phyloP scores from a whole-genome alignment of 2,797 vertebrate genomes.

The Ispidina picta region DNA sequence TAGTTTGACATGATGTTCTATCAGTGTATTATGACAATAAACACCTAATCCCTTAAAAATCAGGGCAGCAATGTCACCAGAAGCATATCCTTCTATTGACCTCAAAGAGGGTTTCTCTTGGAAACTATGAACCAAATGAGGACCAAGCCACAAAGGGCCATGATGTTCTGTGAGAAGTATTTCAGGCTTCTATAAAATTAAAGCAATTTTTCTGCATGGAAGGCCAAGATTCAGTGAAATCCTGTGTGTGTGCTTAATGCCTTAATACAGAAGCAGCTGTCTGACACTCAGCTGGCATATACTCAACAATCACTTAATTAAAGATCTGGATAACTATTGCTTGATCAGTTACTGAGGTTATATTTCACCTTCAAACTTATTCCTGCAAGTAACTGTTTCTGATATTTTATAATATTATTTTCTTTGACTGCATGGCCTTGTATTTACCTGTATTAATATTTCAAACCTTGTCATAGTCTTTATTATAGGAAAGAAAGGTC shows the following conservation, averaged over 20 bases:
- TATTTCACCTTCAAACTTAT: background rate
- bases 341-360: background rate
- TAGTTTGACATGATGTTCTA: background rate
- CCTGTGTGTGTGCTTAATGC: background rate
- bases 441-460: background rate
- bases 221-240: background rate
- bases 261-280: background rate
- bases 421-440: background rate
- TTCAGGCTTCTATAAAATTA: background rate
- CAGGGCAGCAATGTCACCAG: background rate
- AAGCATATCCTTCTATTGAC: background rate
- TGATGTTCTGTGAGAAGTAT: background rate
- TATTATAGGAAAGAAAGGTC: constrained; percentile 9
- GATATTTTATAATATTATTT: background rate
- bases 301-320: background rate
- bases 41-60: background rate
- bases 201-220: background rate
- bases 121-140: background rate
- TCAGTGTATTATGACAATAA: background rate
- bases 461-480: constrained; percentile 8
- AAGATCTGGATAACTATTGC: background rate
- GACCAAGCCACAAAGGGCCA: background rate
- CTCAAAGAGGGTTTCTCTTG: background rate
- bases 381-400: background rate
- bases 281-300: background rate